Conservation (phyloP, 2,113 vertebrate genomes). For the Hydrolagus affinis region DNA sequence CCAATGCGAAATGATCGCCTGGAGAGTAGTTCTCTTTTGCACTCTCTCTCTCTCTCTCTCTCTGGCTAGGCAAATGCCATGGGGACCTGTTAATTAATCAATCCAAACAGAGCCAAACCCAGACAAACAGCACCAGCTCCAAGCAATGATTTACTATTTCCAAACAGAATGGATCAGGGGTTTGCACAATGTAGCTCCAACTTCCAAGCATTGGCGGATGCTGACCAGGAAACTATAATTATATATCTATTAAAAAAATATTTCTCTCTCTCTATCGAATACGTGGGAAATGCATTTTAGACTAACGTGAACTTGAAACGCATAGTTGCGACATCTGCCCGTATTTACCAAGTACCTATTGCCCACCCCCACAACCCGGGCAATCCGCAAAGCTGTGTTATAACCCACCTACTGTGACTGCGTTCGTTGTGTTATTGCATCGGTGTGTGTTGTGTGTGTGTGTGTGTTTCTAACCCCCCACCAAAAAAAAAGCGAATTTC, state of each 20-base stretch:
- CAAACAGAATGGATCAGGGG: conserved; percentile 12
- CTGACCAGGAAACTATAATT: no score
- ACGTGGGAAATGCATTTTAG: not conserved
- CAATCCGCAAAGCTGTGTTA: not conserved
- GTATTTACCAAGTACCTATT: not conserved
- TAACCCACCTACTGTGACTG: not conserved
- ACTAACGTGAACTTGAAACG: not conserved
- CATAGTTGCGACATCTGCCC: not conserved
- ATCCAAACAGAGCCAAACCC: conserved; percentile 35
- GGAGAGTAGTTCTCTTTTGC: not conserved
- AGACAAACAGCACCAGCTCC: conserved; percentile 4
- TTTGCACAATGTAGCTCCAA: not conserved
- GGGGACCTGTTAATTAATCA: conserved; percentile 40
- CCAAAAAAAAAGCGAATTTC: conserved; percentile 5
- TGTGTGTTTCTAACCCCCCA: no score
- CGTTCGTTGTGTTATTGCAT: not conserved
- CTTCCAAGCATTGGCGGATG: no score
- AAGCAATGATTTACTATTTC: not conserved
- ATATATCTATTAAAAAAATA: no score
- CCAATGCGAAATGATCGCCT: conserved; percentile 23
- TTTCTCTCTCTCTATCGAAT: not conserved
- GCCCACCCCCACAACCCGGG: not conserved
- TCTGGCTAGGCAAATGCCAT: conserved; percentile 35
- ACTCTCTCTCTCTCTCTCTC: not conserved
- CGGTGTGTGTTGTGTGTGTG: no score